Evolutionary conservation across 2,797 vertebrate genomes (phyloP), one percentile per base, ranked within the genome.

Genomic region (Corythornis leucogaster): DNA sequence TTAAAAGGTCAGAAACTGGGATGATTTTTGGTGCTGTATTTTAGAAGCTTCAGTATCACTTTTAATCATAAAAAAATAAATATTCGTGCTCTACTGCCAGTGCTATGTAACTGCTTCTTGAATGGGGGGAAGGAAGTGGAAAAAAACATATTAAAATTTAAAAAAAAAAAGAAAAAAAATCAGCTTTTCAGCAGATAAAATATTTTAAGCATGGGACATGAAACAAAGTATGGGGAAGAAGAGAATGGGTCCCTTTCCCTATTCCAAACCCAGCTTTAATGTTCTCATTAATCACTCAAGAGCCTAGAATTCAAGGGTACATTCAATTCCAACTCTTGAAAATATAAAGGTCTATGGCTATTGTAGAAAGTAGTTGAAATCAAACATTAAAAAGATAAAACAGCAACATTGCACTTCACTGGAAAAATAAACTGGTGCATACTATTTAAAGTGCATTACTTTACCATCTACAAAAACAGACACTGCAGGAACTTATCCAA

Each of bases 361-460:
- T 93, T 70, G 31, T 73, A 95, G 53, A 93, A 92, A 92, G 77
- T 68, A 93, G 24, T 77, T 76, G 28, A 96, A 92, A 91, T 90
- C 64, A 95, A 94, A 75, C 51, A 89, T 91, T 91, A 58, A 88
- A 94, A 90, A 92, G 87, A 94, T 62, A 90, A 68, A 93, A 95
- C 69, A 90, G 57, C 90, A 94, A 95, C 95, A 96, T 89, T 93
- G 94, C 96, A 97, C 94, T 95, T 92, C 59, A 92, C 85, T 93
- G 86, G 77, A 80, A 94, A 94, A 95, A 94, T 78, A 91, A 96
- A 94, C 73, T 40, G 93, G 88, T 96, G 82, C 89, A 78, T 96
- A 95, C 80, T 92, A 89, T 89, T 96, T 97, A 96, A 97, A 97
- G 96, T 97, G 96, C 96, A 93, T 97, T 91, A 82, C 71, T 95